Evolutionary conservation across 2,113 vertebrate species (phyloP), one percentile per base, ranked within the genome.

Genomic region (Mirza zaza): DNA sequence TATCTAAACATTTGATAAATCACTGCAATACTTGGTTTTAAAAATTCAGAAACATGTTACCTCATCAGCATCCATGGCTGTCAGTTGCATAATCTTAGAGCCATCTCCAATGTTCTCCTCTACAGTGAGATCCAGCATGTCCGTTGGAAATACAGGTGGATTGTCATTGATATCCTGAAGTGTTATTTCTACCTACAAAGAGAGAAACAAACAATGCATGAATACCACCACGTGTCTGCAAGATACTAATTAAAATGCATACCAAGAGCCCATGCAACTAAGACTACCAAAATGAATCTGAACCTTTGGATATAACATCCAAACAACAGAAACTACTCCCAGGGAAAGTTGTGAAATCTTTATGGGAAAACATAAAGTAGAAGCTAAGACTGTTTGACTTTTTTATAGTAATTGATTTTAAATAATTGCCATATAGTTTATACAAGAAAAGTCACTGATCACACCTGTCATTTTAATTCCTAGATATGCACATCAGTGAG

Each of bases 131-230:
- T 99, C 99, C 3, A 99, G 99, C 94, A 98, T 99, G 94, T 99
- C 99, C 6, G 99, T 99, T 68, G 99, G 99, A 98, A 99, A 99
- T 25, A 99, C 97, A 8, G 99, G 99, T 3, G 99, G 99, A 97
- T 99, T 99, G 99, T 99, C 99, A 25, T 99, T 99, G 97, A 99
- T 98, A 96, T 99, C 99, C 97, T 99, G 99, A 91, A 99, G 99
- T 0, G 99, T 99, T 98, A 99, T 99, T 99, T 99, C 99, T 96
- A 99, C 99, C 99, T 99, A 98, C 48, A 91, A 91, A 83, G 39
- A n/a, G 92, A 97, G 55, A 96, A 96, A 95, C 14, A 70, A 92
- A 52, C 1, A 36, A 34, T 1, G 1, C 9, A 29, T 94, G 50
- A 94, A 55, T 55, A 10, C 5, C 4, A 20, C 20, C 15, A 0